phyloP scores from a whole-genome alignment of 2,113 vertebrate genomes.

The Apteryx owenii region DNA sequence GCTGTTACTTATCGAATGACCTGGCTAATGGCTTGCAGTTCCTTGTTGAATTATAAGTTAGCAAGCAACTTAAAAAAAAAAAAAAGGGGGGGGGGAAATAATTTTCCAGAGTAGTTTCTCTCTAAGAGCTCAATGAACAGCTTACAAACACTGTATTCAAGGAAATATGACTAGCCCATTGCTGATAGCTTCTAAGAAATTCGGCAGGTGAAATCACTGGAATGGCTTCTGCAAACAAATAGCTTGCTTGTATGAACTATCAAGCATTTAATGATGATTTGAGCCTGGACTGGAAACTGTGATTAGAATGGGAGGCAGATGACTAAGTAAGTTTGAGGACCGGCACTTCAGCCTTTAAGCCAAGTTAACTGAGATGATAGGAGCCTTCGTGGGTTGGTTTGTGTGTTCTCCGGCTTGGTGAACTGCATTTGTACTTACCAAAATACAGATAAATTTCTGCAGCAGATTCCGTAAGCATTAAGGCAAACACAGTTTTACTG shows the following conservation, averaged over 20 bases:
- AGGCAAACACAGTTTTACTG: background rate
- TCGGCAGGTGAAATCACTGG: background rate
- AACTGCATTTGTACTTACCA: background rate
- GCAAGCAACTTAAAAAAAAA: background rate
- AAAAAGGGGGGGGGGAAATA: background rate
- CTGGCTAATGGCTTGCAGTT: background rate
- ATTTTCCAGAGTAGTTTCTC: background rate
- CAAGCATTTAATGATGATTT: background rate
- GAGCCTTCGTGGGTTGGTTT: background rate
- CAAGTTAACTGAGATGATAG: background rate
- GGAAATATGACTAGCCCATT: background rate
- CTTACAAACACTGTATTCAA: background rate
- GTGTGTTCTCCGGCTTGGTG: background rate
- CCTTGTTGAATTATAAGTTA: conserved; percentile 18
- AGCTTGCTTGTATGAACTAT: background rate
- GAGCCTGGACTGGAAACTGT: background rate
- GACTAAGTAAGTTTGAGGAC: background rate
- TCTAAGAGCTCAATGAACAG: background rate
- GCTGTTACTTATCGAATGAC: conserved; percentile 45
- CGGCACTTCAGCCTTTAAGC: background rate
- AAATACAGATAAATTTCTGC: background rate
- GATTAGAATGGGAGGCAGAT: background rate
- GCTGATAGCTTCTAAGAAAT: background rate
- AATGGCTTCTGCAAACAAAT: background rate
- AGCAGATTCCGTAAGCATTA: background rate